Conservation (phyloP, 2,888 invertebrate genomes). For the Chymomyza procnemis region DNA sequence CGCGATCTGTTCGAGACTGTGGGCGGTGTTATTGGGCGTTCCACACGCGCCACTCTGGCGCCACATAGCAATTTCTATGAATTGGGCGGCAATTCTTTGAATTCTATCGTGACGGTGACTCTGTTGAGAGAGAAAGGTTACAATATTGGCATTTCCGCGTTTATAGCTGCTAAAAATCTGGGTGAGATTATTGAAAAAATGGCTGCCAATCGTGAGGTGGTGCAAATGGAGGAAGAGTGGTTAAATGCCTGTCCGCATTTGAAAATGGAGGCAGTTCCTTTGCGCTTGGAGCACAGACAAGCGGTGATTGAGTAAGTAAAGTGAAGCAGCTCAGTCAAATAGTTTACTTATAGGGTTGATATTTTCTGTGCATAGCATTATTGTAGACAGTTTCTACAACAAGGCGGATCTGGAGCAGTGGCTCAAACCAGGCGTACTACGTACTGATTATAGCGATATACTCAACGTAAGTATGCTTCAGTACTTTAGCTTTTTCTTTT, state of each 20-base stretch:
- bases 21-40: constrained; percentile 84
- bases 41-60: constrained; percentile 82
- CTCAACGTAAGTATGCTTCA: constrained; percentile 79
- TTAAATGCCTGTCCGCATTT: constrained; percentile 71
- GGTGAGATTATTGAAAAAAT: constrained; percentile 85
- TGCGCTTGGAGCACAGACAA: constrained; percentile 81
- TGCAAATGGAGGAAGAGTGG: constrained; percentile 73
- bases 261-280: constrained; percentile 72
- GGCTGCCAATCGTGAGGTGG: constrained; percentile 63
- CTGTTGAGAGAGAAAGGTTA: constrained; percentile 87
- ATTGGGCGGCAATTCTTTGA: constrained; percentile 91
- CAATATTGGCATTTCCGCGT: constrained; percentile 89
- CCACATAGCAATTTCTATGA: constrained; percentile 88
- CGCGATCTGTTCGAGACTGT: constrained; percentile 86
- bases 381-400: constrained; percentile 89
- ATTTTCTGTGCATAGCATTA: constrained; percentile 81
- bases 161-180: constrained; percentile 85
- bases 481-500: background rate
- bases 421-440: constrained; percentile 84
- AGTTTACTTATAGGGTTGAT: no score
- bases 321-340: no score
- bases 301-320: constrained; percentile 85
- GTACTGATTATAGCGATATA: constrained; percentile 84
- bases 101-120: constrained; percentile 90
- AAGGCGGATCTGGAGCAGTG: constrained; percentile 92